These are phyloP conservation scores for Hydraecia micacea DNA, from an alignment of 2,888 invertebrate genomes.

Conservation along the genomic window DNA sequence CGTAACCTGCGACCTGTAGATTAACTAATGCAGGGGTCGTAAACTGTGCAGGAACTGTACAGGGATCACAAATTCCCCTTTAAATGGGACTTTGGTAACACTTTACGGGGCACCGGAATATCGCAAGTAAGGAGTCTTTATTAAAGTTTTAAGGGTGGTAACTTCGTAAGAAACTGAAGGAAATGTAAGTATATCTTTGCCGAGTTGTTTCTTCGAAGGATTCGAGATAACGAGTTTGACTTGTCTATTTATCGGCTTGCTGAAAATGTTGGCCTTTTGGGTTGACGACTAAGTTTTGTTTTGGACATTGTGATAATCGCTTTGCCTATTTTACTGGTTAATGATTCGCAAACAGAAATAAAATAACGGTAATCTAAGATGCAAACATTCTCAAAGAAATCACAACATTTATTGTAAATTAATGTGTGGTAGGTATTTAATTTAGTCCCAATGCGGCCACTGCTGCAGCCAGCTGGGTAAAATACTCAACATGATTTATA, in stretches of 20 bases:
- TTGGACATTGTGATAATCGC: not conserved
- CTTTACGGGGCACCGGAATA: conserved; percentile 38
- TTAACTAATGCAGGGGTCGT: conserved; percentile 25
- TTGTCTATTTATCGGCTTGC: conserved; percentile 44
- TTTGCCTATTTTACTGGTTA: not conserved
- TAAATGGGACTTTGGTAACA: conserved; percentile 37
- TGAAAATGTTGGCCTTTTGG: conserved; percentile 13
- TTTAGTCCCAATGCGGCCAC: not conserved
- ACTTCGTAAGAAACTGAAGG: conserved; percentile 16
- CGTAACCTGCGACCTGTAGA: conserved; percentile 10
- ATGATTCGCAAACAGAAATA: not conserved
- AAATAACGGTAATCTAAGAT: not conserved
- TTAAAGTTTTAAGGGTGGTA: conserved; percentile 50
- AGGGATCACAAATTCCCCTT: conserved; percentile 33
- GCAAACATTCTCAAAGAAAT: not conserved
- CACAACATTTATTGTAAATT: not conserved
- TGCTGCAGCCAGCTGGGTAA: too few relatives aligned
- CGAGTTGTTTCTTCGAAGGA: conserved; percentile 41
- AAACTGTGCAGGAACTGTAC: conserved; percentile 28
- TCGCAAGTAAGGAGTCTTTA: conserved; percentile 24
- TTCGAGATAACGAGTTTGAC: conserved; percentile 45
- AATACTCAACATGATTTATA: not conserved
- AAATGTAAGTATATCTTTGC: conserved; percentile 39
- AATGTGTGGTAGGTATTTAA: not conserved
- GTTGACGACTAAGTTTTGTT: not conserved